Evolutionary conservation across 2,113 vertebrate species (phyloP), one percentile per base, ranked within the genome.

Genomic region (Pardalotus punctatus): DNA sequence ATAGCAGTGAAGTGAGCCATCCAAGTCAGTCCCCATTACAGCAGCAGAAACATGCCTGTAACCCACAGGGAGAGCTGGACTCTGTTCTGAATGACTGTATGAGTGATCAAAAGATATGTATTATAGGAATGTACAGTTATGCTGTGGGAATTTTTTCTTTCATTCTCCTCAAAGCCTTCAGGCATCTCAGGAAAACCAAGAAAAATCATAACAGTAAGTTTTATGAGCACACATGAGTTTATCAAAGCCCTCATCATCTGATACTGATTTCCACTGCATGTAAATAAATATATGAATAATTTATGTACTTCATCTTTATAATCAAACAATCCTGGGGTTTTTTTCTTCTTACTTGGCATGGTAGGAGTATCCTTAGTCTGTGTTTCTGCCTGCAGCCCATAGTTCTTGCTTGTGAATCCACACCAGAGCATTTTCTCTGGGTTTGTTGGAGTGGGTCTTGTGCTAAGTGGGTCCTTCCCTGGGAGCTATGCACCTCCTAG

Each of bases 81-180:
- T 78, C 51, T 60, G 40, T 73, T 87, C 65, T 88, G 69, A 86
- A 33, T 86, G 64, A 42, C 74, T 88, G 11, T 73, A 33, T 1
- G 1, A 67, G 40, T 88, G 92, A 96, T 95, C 90, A 94, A 81
- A 96, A 95, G 77, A 86, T 53, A 42, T 2, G 15, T 87, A 14
- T 89, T 92, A 88, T 31, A 81, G 72, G 40, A 95, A 72, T 57
- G 70, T 79, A 72, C 65, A 65, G 73, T 84, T 91, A 24, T 53
- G 29, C 62, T 65, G 78, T 71, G 40, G 85, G 77, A 94, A 89
- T 72, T 82, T 74, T 72, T 94, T 42, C 61, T 94, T 94, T 96
- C 38, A 12, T 91, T 91, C 51, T 69, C 70, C 94, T 95, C 86
- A 94, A 95, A 95, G 81, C 45, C 81, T 87, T 82, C 83, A 87